Conservation (phyloP, 2,888 invertebrate species). For the Hyles lineata region DNA sequence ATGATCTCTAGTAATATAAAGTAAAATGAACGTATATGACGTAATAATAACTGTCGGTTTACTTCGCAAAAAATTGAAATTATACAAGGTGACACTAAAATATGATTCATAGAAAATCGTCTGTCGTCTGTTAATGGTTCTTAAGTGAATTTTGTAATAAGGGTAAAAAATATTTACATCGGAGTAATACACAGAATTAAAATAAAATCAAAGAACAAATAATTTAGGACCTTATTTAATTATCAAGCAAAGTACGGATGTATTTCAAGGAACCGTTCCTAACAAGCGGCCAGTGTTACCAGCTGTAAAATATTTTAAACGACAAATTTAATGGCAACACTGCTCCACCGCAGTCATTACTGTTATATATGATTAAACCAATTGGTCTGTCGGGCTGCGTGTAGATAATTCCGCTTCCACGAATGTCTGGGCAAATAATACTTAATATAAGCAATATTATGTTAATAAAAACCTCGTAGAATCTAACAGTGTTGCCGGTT, state of each 20-base stretch:
- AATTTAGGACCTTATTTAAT: background rate
- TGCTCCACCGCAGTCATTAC: background rate
- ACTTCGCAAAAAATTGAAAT: too few relatives aligned
- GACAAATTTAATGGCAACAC: slow-evolving; percentile 17
- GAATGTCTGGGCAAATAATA: background rate
- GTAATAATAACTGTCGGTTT: too few relatives aligned
- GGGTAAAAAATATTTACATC: background rate
- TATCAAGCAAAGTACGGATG: background rate
- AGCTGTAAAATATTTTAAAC: background rate
- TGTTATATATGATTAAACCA: slow-evolving; percentile 8
- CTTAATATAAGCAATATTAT: background rate
- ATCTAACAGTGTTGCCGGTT: background rate
- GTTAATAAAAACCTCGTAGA: background rate
- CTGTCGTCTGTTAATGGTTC: too few relatives aligned
- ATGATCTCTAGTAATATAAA: too few relatives aligned
- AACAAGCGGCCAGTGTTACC: slow-evolving; percentile 9
- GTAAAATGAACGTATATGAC: too few relatives aligned
- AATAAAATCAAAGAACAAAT: background rate
- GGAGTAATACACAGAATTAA: background rate
- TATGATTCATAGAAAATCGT: too few relatives aligned
- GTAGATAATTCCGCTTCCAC: slow-evolving; percentile 45
- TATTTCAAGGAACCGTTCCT: slow-evolving; percentile 9
- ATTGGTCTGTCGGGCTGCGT: slow-evolving; percentile 37
- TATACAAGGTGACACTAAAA: too few relatives aligned
- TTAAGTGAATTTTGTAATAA: too few relatives aligned